Evolutionary conservation across 2,888 invertebrate species (phyloP).

Genomic region (Tenthredo mesomela): DNA sequence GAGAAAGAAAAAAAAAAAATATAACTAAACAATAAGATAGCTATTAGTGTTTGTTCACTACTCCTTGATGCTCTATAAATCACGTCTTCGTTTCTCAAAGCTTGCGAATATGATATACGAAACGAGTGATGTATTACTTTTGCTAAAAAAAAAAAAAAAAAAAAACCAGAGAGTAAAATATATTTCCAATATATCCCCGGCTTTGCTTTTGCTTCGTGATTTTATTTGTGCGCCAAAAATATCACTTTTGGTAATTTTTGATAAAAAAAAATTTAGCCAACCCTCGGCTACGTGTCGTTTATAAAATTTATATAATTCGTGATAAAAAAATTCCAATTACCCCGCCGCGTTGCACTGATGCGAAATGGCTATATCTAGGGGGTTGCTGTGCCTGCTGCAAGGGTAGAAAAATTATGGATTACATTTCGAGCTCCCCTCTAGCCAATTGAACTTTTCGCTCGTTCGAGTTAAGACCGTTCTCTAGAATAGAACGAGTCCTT

Average conservation of each 20-base stretch:
- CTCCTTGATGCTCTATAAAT: neutral
- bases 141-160: no score
- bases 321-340: constrained; percentile 15
- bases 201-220: no score
- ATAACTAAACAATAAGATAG: neutral
- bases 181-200: no score
- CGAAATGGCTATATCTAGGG: constrained; percentile 1
- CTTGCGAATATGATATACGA: neutral
- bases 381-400: neutral
- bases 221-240: no score
- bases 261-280: neutral
- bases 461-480: constrained; percentile 38
- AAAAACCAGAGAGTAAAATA: no score
- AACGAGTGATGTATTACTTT: neutral
- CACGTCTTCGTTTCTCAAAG: neutral
- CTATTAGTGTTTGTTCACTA: neutral
- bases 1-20: neutral
- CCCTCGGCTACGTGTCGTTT: neutral
- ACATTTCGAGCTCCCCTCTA: constrained; percentile 34
- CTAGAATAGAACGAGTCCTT: constrained; percentile 42
- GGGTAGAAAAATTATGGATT: constrained; percentile 43
- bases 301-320: neutral
- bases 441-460: constrained; percentile 48
- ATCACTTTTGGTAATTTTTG: neutral
- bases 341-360: neutral